A percentile compares a stretch with the other conserved stretches of the same genome.
Conservation (phyloP, 2,888 invertebrate species). For the Drosophila nigricruria region DNA sequence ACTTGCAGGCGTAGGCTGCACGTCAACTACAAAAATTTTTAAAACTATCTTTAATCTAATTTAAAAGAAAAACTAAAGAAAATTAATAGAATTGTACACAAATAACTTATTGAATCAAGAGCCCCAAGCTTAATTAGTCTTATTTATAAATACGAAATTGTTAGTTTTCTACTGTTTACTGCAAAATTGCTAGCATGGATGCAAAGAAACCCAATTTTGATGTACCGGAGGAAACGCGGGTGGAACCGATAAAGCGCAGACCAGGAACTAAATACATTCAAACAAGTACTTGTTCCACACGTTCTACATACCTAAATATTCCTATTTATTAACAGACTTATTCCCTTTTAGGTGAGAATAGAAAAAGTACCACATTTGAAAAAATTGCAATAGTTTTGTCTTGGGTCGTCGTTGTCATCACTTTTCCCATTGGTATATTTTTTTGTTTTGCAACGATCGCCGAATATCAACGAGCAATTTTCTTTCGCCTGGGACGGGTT, state of each 20-base stretch:
- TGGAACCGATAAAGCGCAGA: background rate
- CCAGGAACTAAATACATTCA: conserved; percentile 42
- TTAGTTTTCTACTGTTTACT: background rate
- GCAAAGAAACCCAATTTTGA: background rate
- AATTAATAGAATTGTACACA: background rate
- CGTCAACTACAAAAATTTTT: conserved; percentile 1
- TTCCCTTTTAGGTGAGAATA: conserved; percentile 42
- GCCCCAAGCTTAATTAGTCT: background rate
- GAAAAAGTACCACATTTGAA: conserved; percentile 39
- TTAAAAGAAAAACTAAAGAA: background rate
- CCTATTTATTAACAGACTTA: background rate
- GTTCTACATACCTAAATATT: fast-evolving
- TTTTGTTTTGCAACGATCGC: conserved; percentile 84
- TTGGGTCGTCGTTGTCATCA: conserved; percentile 44
- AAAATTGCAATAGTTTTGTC: conserved; percentile 26
- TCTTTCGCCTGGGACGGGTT: conserved; percentile 87
- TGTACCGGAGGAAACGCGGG: background rate
- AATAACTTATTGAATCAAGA: background rate
- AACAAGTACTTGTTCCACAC: conserved; percentile 40
- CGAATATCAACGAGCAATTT: conserved; percentile 87
- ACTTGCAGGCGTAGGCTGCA: conserved; percentile 34
- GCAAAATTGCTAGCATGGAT: conserved; percentile 21
- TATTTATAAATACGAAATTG: background rate
- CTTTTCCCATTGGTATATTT: conserved; percentile 76
- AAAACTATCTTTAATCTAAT: background rate